Percentiles rank a stretch among this genome's conserved stretches.
These are phyloP conservation scores for Crax fasciolata DNA, from an alignment of 2,797 vertebrate genomes.

Conservation along the genomic window DNA sequence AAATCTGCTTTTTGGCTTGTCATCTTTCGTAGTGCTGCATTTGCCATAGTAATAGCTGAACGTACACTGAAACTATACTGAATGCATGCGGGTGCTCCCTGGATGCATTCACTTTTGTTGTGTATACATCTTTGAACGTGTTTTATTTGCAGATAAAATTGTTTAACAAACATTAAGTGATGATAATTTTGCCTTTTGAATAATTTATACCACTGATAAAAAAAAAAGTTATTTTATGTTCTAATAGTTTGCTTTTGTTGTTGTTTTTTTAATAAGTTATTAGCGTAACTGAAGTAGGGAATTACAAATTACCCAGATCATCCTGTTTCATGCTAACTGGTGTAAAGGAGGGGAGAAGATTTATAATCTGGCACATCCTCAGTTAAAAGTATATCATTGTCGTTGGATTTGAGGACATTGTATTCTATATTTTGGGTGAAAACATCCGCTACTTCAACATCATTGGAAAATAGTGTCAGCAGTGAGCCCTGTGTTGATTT, in stretches of 20 bases:
- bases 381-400: constrained; percentile 30
- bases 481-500: constrained; percentile 21
- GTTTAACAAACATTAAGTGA: neutral
- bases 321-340: neutral
- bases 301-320: neutral
- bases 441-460: constrained; percentile 69
- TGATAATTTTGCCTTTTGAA: neutral
- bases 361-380: constrained; percentile 45
- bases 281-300: neutral
- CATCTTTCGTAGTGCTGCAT: neutral
- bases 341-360: neutral
- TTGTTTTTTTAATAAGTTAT: neutral
- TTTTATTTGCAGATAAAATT: neutral
- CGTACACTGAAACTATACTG: neutral
- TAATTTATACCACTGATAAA: neutral
- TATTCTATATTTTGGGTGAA: constrained; percentile 61
- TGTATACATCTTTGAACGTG: neutral
- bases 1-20: neutral
- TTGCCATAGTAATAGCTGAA: neutral
- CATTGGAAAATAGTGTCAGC: constrained; percentile 62
- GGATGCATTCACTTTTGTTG: neutral
- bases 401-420: constrained; percentile 35
- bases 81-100: neutral
- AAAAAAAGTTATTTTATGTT: neutral
- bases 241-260: neutral